Base-by-base conservation (phyloP, 2,113 vertebrate genomes). In the Etheostoma cragini region DNA sequence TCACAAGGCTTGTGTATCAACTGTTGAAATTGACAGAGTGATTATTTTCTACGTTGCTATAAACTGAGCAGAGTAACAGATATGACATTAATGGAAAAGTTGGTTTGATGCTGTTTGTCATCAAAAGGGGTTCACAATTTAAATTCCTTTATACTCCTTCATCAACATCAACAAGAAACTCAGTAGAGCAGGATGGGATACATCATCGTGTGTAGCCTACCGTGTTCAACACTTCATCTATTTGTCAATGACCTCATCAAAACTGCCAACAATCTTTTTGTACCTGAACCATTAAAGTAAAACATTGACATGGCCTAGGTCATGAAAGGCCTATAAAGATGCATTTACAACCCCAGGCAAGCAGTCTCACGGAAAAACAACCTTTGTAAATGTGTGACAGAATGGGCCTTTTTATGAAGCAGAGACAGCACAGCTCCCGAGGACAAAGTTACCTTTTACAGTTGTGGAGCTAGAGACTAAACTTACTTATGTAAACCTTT, bases 301-400 rank as follows among this genome's bases (percentile, higher is more conserved):
- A 88, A 87, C 80, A 87, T 85, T 86, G 61, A 83, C 78, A 69
- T 72, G 86, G 67, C 56, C 72, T 68, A 7, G 64, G 62, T 22
- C 33, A 68, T 54, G 3, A 11, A 19, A 77, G 26, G 65, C n/a
- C 22, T 65, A 62, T 90, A 69, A 81, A 84, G 24, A 71, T 17
- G 68, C 17, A 15, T 88, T 89, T 89, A 83, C 74, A 50, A 49
- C 68, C 47, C 4, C 10, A 26, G 33, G 47, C 0, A 11, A 46
- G 62, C n/a, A 62, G 35, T 61, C 76, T 77, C 33, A 61, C 71
- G 73, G 72, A 80, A 21, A 49, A 60, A 47, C 77, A 56, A 38
- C 42, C 42, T 71, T 64, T 22, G 85, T 87, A 33, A 93, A 94
- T 91, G 82, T 91, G 91, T 93, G 79, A 91, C 91, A 86, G 72